Evolutionary conservation across 2,797 vertebrate species (phyloP), one percentile per base, ranked within the genome.

Genomic region (Scolopax rusticola): DNA sequence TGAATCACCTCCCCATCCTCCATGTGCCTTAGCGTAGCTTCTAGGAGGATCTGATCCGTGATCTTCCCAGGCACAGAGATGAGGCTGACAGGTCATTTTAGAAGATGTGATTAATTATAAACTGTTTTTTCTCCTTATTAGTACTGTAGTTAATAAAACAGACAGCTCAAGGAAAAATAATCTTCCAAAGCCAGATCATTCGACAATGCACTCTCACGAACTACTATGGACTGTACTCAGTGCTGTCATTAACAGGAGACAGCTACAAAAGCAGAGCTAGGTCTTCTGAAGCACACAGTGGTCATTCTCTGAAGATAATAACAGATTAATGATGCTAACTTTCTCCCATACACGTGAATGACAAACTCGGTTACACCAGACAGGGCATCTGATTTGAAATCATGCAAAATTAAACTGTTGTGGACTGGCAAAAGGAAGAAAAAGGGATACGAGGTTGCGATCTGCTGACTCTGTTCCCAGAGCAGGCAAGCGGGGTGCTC

Each of bases 371-470:
- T 64, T 65, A 13, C 51, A 64, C 12, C 41, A 74, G 30, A 11
- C 38, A 80, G 36, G 28, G 63, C 30, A 60, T 23, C 17, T 56
- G 69, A 64, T 18, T 33, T 64, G 23, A 76, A 80, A 59, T 38
- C 45, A 77, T 25, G 27, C 4, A 30, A 27, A 77, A 82, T 25
- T 45, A 85, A 43, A 28, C 8, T 0, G 0, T 60, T 45, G 21
- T 59, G 30, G 19, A 32, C 6, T 64, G 33, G n/a, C 18, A 74
- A 21, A 54, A 54, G 19, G 27, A 36, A 54, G n/a, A 45, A 17
- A 53, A 60, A 4, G 41, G 5, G 15, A 3, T 68, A 48, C 0
- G 3, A 57, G 13, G 12, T 14, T 40, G 21, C 4, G 8, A 64
- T 24, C 33, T 50, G 4, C 45, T 69, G 15, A 53, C 45, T 24